Percentiles rank a stretch among this genome's conserved stretches.
phyloP scores from a whole-genome alignment of 2,888 invertebrate genomes.

The Adineta ricciae region DNA sequence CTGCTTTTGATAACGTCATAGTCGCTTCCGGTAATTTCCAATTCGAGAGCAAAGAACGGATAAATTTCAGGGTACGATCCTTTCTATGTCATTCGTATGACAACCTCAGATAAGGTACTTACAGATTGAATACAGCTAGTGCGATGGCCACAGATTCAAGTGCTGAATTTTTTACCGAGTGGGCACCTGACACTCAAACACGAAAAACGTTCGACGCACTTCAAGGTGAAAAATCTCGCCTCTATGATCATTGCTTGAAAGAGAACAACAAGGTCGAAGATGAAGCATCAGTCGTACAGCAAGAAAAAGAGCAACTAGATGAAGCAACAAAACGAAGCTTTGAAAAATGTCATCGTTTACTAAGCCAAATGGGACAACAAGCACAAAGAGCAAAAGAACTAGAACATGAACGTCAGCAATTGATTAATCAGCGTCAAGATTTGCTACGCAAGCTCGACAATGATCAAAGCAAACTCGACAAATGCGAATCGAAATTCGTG shows the following conservation, averaged over 20 bases:
- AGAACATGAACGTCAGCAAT: background rate
- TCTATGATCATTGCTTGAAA: background rate
- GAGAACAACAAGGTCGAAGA: background rate
- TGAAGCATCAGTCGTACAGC: background rate
- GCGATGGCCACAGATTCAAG: too few species aligned
- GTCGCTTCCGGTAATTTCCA: too few species aligned
- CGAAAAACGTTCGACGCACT: background rate
- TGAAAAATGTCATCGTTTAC: background rate
- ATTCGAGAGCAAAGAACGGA: too few species aligned
- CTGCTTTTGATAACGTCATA: too few species aligned
- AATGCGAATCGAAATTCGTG: too few species aligned
- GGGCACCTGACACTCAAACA: background rate
- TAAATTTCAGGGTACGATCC: too few species aligned
- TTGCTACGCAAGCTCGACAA: too few species aligned
- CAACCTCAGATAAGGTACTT: too few species aligned
- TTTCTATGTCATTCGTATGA: too few species aligned
- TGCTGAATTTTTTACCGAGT: background rate
- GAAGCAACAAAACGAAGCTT: background rate
- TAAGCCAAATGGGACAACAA: background rate
- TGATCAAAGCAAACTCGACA: too few species aligned
- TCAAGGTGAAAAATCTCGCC: background rate
- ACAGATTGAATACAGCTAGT: too few species aligned
- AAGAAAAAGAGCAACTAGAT: background rate
- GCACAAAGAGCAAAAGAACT: background rate
- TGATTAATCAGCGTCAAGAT: background rate